These are phyloP conservation scores for Alosa alosa DNA, from an alignment of 2,113 vertebrate species.

Conservation along the genomic window DNA sequence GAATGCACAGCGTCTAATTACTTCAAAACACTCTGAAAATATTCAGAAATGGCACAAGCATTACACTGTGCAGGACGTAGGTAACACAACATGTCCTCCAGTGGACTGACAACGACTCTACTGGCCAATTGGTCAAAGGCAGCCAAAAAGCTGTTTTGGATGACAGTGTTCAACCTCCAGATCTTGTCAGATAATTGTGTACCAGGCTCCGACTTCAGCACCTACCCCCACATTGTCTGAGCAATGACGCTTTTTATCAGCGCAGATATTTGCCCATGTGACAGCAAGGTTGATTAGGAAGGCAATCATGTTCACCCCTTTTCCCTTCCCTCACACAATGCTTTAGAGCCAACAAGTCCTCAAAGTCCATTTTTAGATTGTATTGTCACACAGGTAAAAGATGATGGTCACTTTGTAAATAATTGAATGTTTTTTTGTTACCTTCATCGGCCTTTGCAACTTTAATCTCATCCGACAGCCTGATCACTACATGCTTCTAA, in stretches of 20 bases:
- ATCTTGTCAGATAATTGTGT: slow-evolving; percentile 3
- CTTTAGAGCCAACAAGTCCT: not conserved
- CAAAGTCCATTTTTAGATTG: not conserved
- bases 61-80: not conserved
- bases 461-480: not conserved
- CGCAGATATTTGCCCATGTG: not conserved
- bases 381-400: not conserved
- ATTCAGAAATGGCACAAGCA: not conserved
- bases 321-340: not conserved
- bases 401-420: not conserved
- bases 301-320: not conserved
- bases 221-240: not conserved
- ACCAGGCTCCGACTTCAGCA: not conserved
- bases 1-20: not conserved
- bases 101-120: not conserved
- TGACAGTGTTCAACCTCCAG: not conserved
- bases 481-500: not conserved
- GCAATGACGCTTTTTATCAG: not conserved
- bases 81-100: not conserved
- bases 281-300: not conserved
- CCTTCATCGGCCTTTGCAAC: not conserved
- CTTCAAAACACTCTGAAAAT: not conserved
- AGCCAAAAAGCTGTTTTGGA: not conserved
- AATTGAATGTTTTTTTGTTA: not conserved
- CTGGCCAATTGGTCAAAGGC: not conserved